Evolutionary conservation across 2,113 vertebrate species (phyloP), one percentile per base, ranked within the genome.

Genomic region (Passer domesticus): DNA sequence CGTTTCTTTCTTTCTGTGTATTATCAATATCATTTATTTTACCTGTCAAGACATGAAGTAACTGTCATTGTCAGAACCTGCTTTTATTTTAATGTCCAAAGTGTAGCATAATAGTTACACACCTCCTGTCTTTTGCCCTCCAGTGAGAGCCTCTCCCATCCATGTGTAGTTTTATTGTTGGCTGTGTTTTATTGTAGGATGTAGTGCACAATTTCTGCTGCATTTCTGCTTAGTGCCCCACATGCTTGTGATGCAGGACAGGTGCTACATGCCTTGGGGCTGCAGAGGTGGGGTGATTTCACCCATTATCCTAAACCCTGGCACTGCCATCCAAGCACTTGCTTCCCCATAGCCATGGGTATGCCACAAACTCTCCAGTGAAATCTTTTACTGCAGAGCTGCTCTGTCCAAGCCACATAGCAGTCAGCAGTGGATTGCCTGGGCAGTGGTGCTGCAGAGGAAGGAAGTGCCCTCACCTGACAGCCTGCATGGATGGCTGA

Each of bases 151-250:
- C 27, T 43, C 21, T 41, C 27, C 35, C 27, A 30, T 0, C 13
- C 39, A 8, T 27, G 10, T 8, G 7, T 2, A 37, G 19, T 56
- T 83, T 56, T 79, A 25, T 7, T 76, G 15, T 10, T 83, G 39
- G 28, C 47, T 47, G 39, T n/a, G n/a, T 30, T 87, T 79, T 49
- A 30, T 35, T 72, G 20, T 25, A 49, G 67, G 30, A 28, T 64
- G 25, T 10, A 25, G 39, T 44, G 9, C 4, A 2, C 9, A 73
- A 22, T 77, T 94, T 83, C 85, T 63, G 37, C 73, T 96, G 37
- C 20, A 37, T 77, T 96, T 96, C 62, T 72, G 84, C 79, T 95
- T 94, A 87, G 28, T 59, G 58, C 16, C 53, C 46, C 37, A 1
- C 1, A 6, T 78, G 63, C 73, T 83, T 89, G 25, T 22, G 9